Percentiles rank a stretch among this genome's conserved stretches.
These are phyloP conservation scores for Caenorhabditis macrosperma DNA, from an alignment of 2,888 invertebrate genomes.

Conservation along the genomic window DNA sequence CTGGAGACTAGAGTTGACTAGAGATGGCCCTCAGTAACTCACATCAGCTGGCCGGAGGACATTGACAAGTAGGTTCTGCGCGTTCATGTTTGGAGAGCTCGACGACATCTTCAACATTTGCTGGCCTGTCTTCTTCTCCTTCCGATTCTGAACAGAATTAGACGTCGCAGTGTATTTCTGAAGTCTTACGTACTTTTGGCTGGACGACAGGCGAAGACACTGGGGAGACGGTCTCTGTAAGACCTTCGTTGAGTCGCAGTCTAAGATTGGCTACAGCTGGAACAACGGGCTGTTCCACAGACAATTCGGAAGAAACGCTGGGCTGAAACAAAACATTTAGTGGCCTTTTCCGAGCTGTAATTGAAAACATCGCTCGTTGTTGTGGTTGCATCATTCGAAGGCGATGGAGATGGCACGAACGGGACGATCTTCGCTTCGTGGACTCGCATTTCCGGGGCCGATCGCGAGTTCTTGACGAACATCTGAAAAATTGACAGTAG, in stretches of 20 bases:
- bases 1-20: background rate
- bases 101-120: slow-evolving; percentile 30
- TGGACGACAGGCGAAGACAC: slow-evolving; percentile 28
- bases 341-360: too few species aligned
- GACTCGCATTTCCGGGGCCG: slow-evolving; percentile 59
- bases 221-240: slow-evolving; percentile 38
- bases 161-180: background rate
- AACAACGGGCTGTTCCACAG: slow-evolving; percentile 21
- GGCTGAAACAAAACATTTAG: too few species aligned
- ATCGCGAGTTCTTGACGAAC: slow-evolving; percentile 57
- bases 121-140: slow-evolving; percentile 29
- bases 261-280: slow-evolving; percentile 38
- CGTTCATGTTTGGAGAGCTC: slow-evolving; percentile 42
- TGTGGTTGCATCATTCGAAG: slow-evolving; percentile 53
- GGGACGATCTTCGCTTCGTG: slow-evolving; percentile 47
- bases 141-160: slow-evolving; percentile 9
- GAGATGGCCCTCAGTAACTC: too few species aligned
- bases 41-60: slow-evolving; percentile 21
- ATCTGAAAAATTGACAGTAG: slow-evolving; percentile 38
- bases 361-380: slow-evolving; percentile 54
- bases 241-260: slow-evolving; percentile 48
- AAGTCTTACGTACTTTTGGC: slow-evolving; percentile 13
- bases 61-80: slow-evolving; percentile 18
- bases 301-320: slow-evolving; percentile 54
- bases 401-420: slow-evolving; percentile 52